Evolutionary conservation across 2,888 invertebrate genomes (phyloP), one percentile per base, ranked within the genome.

Genomic region (Strigamia transsilvanica): DNA sequence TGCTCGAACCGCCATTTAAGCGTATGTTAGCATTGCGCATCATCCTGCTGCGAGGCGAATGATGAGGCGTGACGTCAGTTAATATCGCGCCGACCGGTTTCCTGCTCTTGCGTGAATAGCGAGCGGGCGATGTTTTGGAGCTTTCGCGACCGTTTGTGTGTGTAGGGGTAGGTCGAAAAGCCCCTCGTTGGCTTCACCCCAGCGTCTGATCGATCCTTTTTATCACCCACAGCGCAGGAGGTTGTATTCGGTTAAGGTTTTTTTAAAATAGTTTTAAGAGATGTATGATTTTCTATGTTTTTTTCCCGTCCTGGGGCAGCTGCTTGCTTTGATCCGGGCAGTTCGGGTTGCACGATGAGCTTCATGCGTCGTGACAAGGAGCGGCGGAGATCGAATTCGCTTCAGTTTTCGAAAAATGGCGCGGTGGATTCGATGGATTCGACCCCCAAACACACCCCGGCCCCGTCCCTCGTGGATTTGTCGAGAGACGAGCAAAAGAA

Each of bases 401-500:
- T 61, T 18, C 61, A 61, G 18, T 9, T 61, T 21, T 18, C 61
- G 18, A 61, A 61, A 61, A 61, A 23, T 61, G 51, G 51, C 18
- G 61, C 18, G 18, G 12, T 4, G 21, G 61, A 61, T 12, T 61
- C 61, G 23, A 23, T 18, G 61, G 61, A 61, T 23, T 61, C 61
- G 61, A 21, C 23, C 61, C 61, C 61, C 3, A 61, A 61, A 61
- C 61, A 61, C 13, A 61, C 61, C 23, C 61, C 61, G 5, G 61
- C 61, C 12, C 61, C 61, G 18, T 61, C 61, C 41, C 80, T 56
- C 27, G 51, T 15, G 10, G 51, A 80, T 23, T 21, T 51, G 9
- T 80, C 32, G 56, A 80, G 42, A 32, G 61, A 42, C 13, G 32
- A 21, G 42, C 34, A 13, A 81, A 77, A 81, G 38, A 81, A 81